These are phyloP conservation scores for Cyprinus carpio DNA, from an alignment of 2,113 vertebrate species.

Conservation along the genomic window DNA sequence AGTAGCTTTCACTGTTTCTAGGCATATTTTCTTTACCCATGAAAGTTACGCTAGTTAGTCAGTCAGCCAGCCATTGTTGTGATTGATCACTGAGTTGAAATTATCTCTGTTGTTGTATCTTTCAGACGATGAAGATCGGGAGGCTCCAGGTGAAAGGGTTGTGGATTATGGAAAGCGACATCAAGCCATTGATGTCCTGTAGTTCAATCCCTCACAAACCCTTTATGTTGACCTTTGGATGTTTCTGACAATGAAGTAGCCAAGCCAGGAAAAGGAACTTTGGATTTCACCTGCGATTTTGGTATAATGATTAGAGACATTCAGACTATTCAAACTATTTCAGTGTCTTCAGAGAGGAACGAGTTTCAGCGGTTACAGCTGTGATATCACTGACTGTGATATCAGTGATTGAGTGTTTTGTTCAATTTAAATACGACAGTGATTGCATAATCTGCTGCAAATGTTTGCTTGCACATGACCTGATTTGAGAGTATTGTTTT, in stretches of 20 bases:
- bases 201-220: conserved; percentile 55
- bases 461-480: conserved; percentile 30
- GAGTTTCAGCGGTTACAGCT: not conserved
- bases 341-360: conserved; percentile 15
- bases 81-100: not conserved
- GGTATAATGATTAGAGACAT: conserved; percentile 9
- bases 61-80: not conserved
- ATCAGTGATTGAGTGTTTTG: not conserved
- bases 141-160: conserved; percentile 86
- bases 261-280: conserved; percentile 18
- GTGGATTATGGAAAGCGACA: conserved; percentile 88
- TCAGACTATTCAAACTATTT: conserved; percentile 23
- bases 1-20: not conserved
- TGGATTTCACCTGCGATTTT: conserved; percentile 27
- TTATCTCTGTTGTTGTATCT: conserved; percentile 36
- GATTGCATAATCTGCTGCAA: conserved; percentile 20
- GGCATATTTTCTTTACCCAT: not conserved
- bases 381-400: not conserved
- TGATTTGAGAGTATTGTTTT: not conserved
- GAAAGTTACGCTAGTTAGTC: not conserved
- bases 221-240: conserved; percentile 44
- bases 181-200: conserved; percentile 86
- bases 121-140: conserved; percentile 93
- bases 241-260: conserved; percentile 19
- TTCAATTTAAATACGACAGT: not conserved